These are phyloP conservation scores for Agrochola litura DNA, from an alignment of 2,888 invertebrate genomes.

Conservation along the genomic window DNA sequence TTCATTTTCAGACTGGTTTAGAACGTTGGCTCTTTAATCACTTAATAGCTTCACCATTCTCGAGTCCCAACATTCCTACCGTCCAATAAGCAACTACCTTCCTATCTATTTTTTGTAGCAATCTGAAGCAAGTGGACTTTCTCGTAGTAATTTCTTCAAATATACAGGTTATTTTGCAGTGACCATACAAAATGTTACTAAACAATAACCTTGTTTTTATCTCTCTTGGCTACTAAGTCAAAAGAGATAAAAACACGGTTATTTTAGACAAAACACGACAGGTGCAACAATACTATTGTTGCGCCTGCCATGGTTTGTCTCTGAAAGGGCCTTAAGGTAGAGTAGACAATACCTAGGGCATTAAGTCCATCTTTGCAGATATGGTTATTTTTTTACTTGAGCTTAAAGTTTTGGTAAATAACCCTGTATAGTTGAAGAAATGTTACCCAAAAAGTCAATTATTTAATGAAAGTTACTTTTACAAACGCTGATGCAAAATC, in stretches of 20 bases:
- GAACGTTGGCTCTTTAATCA: slow-evolving; percentile 47
- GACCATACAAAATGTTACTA: neutral
- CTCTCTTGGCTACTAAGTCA: too few relatives aligned
- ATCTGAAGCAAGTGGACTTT: slow-evolving; percentile 14
- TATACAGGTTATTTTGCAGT: neutral
- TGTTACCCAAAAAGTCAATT: neutral
- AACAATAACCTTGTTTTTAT: neutral
- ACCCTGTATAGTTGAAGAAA: neutral
- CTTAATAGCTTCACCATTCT: slow-evolving; percentile 33
- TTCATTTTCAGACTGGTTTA: slow-evolving; percentile 19
- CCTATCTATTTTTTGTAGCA: slow-evolving; percentile 2
- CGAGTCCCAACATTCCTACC: slow-evolving; percentile 15
- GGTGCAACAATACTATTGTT: too few relatives aligned
- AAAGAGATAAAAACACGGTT: too few relatives aligned
- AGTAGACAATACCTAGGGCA: neutral
- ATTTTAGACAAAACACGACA: too few relatives aligned
- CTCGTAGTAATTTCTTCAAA: neutral
- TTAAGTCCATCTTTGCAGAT: too few relatives aligned
- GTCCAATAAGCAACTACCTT: slow-evolving; percentile 20
- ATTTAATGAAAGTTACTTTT: neutral
- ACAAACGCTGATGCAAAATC: neutral
- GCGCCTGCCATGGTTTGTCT: neutral
- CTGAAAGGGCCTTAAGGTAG: too few relatives aligned
- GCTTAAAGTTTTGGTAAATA: too few relatives aligned
- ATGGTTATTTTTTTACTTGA: neutral